These are phyloP conservation scores for Hyperoodon ampullatus DNA, from an alignment of 2,113 vertebrate species.

Conservation along the genomic window DNA sequence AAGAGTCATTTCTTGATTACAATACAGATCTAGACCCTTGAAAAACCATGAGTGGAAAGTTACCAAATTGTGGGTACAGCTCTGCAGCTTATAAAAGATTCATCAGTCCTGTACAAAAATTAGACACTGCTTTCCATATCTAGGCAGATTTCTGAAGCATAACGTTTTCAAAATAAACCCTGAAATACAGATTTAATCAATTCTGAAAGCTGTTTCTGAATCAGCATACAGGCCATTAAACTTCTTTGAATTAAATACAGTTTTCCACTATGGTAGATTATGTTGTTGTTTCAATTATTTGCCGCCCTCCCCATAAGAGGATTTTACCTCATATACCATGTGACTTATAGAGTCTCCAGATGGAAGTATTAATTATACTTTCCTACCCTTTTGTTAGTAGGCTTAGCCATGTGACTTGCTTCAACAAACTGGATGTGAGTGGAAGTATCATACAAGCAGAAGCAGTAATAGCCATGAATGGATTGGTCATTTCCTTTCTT, in stretches of 20 bases:
- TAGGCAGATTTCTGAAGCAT: constrained; percentile 52
- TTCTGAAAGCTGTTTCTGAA: constrained; percentile 42
- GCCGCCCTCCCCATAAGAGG: not conserved
- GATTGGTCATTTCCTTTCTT: not conserved
- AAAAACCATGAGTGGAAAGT: constrained; percentile 51
- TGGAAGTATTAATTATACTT: not conserved
- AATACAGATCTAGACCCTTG: not conserved
- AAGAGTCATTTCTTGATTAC: constrained; percentile 22
- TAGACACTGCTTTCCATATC: not conserved
- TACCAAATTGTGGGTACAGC: not conserved
- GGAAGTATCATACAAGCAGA: not conserved
- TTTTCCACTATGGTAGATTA: not conserved
- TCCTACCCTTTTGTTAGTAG: not conserved
- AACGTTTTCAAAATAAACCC: constrained; percentile 53
- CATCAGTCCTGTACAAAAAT: not conserved
- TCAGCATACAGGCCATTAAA: constrained; percentile 23
- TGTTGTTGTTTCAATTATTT: not conserved
- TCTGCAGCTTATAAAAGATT: constrained; percentile 52
- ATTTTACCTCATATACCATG: not conserved
- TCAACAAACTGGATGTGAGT: not conserved
- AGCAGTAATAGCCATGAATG: not conserved
- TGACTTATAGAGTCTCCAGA: not conserved
- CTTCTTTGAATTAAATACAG: constrained; percentile 35
- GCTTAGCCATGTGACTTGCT: not conserved
- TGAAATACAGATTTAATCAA: constrained; percentile 49